Percentiles rank a stretch among this genome's conserved stretches.
phyloP scores from a whole-genome alignment of 2,888 invertebrate species.

The Xanthostigma xanthostigma region DNA sequence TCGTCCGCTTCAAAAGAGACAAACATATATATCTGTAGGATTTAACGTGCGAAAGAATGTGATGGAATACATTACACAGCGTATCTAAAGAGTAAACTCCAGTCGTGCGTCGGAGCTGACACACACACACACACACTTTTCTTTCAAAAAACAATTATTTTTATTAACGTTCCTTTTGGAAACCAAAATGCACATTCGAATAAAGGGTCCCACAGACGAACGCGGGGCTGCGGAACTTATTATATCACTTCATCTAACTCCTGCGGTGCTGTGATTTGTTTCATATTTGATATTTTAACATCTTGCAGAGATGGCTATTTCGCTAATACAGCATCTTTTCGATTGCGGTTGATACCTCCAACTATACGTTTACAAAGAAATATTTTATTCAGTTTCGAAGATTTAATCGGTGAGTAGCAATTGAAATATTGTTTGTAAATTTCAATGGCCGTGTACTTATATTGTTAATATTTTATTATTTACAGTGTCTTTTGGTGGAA shows the following conservation, averaged over 20 bases:
- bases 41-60: no score
- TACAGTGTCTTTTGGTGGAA: slow-evolving; percentile 47
- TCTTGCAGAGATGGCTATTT: slow-evolving; percentile 25
- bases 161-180: neutral
- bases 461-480: slow-evolving; percentile 6
- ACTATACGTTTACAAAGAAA: slow-evolving; percentile 41
- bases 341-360: slow-evolving; percentile 36
- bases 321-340: slow-evolving; percentile 32
- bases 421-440: neutral
- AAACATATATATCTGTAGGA: no score
- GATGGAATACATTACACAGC: no score
- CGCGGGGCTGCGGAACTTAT: no score
- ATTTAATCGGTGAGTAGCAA: slow-evolving; percentile 36
- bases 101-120: no score
- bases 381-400: slow-evolving; percentile 46
- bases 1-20: no score
- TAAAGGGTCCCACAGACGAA: no score
- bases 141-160: neutral
- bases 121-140: no score
- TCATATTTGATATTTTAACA: neutral
- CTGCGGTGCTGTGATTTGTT: no score
- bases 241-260: no score
- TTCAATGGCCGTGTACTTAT: neutral
- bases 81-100: no score
- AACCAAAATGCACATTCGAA: neutral